Evolutionary conservation across 2,888 invertebrate species (phyloP), one percentile per base, ranked within the genome.

Genomic region (Prostheceraeus crozeri): DNA sequence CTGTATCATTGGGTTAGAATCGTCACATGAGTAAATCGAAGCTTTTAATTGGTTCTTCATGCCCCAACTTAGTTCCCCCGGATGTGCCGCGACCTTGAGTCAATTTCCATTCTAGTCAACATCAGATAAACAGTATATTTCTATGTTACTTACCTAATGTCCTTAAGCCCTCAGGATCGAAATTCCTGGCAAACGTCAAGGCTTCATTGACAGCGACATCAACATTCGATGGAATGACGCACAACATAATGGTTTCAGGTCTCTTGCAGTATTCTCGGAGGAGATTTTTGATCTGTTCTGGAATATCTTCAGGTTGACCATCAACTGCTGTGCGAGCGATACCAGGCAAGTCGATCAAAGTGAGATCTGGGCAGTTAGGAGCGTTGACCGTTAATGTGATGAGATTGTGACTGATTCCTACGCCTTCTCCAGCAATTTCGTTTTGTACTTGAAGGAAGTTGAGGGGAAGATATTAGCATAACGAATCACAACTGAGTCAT

Each of bases 271-370:
- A 61, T 14, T 51, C 36, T 11, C 10, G 8, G n/a, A 64, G 35
- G 28, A 64, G 35, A n/a, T 31, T 21, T 11, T 58, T 31, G 30
- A 64, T 64, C 63, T 19, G n/a, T 6, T 40, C n/a, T 8, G 40
- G 40, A 14, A 61, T 51, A 36, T 61, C 57, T 0, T n/a, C 11
- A 14, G 52, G 40, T 31, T 62, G 60, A n/a, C 21, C 48, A 21
- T 30, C 40, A 6, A 57, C 52, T 16, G 56, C 28, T 2, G 57
- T 46, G 31, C 62, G 59, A 14, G 59, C 45, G 16, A 63, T 63
- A 4, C 64, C 64, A 21, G 64, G 64, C 6, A 62, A 53, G 35
- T 64, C 64, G 30, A 64, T 62, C 16, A 64, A 45, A 14, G 61
- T 63, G 1, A 63, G 58, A 27, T 63, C 61, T 19, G 61, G 61